Conservation (phyloP, 2,797 vertebrate species). For the Chromis chromis region DNA sequence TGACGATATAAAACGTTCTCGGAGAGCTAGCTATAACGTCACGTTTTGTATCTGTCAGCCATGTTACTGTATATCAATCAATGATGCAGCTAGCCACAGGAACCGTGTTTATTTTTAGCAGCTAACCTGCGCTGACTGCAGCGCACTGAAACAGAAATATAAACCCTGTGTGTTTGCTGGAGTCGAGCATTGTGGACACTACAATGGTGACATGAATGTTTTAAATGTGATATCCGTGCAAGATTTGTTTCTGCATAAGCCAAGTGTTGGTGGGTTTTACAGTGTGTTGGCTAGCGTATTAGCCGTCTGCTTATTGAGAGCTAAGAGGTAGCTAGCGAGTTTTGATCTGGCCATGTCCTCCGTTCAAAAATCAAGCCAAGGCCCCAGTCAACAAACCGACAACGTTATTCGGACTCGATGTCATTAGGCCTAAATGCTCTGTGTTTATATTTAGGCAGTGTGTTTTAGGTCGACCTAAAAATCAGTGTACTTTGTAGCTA, state of each 20-base stretch:
- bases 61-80: slow-evolving; percentile 82
- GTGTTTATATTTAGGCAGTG: not conserved
- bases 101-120: slow-evolving; percentile 84
- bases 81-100: slow-evolving; percentile 77
- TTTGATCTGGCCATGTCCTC: slow-evolving; percentile 48
- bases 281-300: slow-evolving; percentile 49
- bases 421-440: not conserved
- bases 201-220: not conserved
- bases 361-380: slow-evolving; percentile 49
- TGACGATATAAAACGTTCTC: not conserved
- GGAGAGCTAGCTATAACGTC: slow-evolving; percentile 46
- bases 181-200: not conserved
- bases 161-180: slow-evolving; percentile 10
- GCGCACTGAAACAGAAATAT: slow-evolving; percentile 37
- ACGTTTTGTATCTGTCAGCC: slow-evolving; percentile 72
- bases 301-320: slow-evolving; percentile 51
- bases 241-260: slow-evolving; percentile 14
- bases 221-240: not conserved
- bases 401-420: not conserved
- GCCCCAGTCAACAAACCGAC: slow-evolving; percentile 34
- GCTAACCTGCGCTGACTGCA: slow-evolving; percentile 74
- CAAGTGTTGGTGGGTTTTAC: slow-evolving; percentile 14
- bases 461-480: not conserved
- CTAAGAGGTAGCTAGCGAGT: slow-evolving; percentile 60
- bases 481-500: not conserved